Conservation (phyloP, 2,888 invertebrate species). For the Bellardia pandia region DNA sequence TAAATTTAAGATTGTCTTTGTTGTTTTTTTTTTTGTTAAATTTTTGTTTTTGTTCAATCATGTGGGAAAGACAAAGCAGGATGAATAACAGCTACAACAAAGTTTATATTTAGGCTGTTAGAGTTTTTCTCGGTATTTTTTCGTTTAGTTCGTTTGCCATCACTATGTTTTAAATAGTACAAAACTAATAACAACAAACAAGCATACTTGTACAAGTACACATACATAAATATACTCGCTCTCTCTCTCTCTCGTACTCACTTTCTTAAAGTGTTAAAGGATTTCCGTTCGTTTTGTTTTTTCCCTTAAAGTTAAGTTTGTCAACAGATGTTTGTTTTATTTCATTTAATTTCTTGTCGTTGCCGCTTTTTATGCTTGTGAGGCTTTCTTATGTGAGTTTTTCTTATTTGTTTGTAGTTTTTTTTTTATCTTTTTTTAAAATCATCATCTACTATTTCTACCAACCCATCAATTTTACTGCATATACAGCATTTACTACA, state of each 20-base stretch:
- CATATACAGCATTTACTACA: conserved; percentile 30
- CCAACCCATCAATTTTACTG: neutral
- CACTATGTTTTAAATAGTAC: conserved; percentile 21
- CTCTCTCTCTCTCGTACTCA: neutral
- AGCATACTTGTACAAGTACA: conserved; percentile 7
- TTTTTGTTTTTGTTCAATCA: conserved; percentile 32
- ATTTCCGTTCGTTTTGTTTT: conserved; percentile 66
- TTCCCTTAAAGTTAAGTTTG: conserved; percentile 62
- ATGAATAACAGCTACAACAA: conserved; percentile 23
- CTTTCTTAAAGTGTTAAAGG: conserved; percentile 53
- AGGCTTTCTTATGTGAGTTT: conserved; percentile 42
- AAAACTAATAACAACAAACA: conserved; percentile 45
- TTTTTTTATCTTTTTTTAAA: conserved; percentile 15
- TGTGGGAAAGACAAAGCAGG: conserved; percentile 21
- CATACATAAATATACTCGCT: neutral
- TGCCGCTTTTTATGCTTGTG: conserved; percentile 37
- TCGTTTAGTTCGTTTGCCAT: neutral
- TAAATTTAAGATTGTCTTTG: conserved; percentile 55
- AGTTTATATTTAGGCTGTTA: conserved; percentile 62
- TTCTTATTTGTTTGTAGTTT: conserved; percentile 57
- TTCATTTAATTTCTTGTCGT: conserved; percentile 63
- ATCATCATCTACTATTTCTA: conserved; percentile 40
- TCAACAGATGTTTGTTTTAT: conserved; percentile 72
- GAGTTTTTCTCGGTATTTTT: conserved; percentile 52
- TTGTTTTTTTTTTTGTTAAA: neutral